Evolutionary conservation across 1,140 invertebrate genomes (phyloP), one percentile per base, ranked within the genome.

Genomic region (Drosophila virilis): DNA sequence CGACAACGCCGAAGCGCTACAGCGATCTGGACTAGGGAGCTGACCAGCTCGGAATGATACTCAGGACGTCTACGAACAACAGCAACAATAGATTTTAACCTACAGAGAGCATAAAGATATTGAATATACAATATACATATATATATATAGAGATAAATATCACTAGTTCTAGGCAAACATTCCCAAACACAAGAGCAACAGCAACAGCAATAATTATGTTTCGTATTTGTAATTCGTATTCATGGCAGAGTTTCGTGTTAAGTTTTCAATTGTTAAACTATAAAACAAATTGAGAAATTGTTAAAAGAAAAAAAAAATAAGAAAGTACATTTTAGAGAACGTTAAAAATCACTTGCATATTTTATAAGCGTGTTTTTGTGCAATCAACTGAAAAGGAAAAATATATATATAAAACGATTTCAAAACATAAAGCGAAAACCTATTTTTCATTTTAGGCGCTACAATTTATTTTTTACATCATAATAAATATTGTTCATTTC

Each of bases 401-500:
- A 17, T 17, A 17, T 17, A 17, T 17, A 57, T n/a, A 37, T 13
- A 15, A 40, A 43, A 17, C 17, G 17, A 17, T 17, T 17, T 17
- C 17, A 12, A 50, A 37, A 42, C 12, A 58, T 51, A 51, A 37
- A 38, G 1, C 42, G n/a, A 33, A 7, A 17, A 32, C 22, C 35
- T 38, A 4, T 66, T 73, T 60, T 86, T 88, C 88, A 55, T 86
- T 88, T 88, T 75, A 88, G 59, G 66, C 77, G 71, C 84, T 88
- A 89, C 69, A 89, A 66, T 88, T 89, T 88, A 89, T 89, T 88
- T 77, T 72, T 75, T 74, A 75, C 76, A 78, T 79, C 67, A 86
- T 84, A 86, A 86, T 85, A 85, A 85, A 85, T 82, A 86, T 85
- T 85, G 82, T 85, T 86, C 79, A 83, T 88, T 79, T 70, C 74